Evolutionary conservation across 2,888 invertebrate species (phyloP), one percentile per base, ranked within the genome.

Genomic region (Nomada ruficornis): DNA sequence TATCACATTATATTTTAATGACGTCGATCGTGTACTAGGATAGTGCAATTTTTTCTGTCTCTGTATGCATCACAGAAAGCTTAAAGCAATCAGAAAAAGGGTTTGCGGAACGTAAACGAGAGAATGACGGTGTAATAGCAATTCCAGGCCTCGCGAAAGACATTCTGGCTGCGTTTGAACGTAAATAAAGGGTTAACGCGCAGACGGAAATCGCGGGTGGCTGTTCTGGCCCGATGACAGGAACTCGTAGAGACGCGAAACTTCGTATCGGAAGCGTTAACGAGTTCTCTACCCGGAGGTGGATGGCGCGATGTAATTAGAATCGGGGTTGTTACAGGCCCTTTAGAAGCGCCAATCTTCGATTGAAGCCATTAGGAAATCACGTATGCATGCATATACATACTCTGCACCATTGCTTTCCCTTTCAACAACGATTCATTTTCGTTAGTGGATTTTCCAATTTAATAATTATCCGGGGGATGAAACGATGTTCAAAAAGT

Each of bases 261-360:
- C 73, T 86, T 68, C 47, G 65, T 75, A 77, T 65, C 69, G 62
- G 13, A 67, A 55, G 18, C 65, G 62, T 74, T 80, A 85, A 87
- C 76, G 75, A 82, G 73, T 77, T 80, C 68, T 72, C 64, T 57
- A 23, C 26, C 44, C 7, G 44, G 65, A 44, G 59, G 50, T 29
- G 65, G 67, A 42, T 62, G 52, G 64, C 47, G 23, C 69, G 60
- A 64, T 42, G 65, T 72, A 72, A 84, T 86, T 82, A 79, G 62
- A 79, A 67, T 82, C 36, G 67, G 57, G 84, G 65, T 67, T 79
- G 74, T 84, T 77, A 63, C 57, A 42, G 36, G 18, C 52, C 79
- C 50, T 68, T 77, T 77, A 80, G 52, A 36, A n/a, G 20, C 42
- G 54, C 11, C 29, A 50, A 44, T 70, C 65, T 75, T 75, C 65